These are phyloP conservation scores for Euleptes europaea DNA, from an alignment of 2,113 vertebrate genomes.

Conservation along the genomic window DNA sequence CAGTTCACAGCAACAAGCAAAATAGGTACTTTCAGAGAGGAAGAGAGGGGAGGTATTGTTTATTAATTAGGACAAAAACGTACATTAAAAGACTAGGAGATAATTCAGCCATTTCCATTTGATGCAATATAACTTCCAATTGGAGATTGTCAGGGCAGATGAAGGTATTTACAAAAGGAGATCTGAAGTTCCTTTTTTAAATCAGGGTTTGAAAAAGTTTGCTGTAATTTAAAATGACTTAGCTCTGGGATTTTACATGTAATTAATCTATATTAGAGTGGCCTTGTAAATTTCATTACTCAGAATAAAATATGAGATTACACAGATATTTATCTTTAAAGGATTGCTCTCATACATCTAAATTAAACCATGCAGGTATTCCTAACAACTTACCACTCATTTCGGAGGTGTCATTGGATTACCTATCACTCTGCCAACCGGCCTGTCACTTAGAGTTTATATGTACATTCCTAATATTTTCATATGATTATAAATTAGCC, in stretches of 20 bases:
- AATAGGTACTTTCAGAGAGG: neutral
- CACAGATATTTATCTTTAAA: slow-evolving; percentile 58
- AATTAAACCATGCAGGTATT: slow-evolving; percentile 61
- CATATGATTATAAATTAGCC: slow-evolving; percentile 33
- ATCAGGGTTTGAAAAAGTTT: slow-evolving; percentile 29
- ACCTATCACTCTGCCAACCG: slow-evolving; percentile 44
- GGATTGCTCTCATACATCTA: slow-evolving; percentile 44
- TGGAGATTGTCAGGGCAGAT: slow-evolving; percentile 26
- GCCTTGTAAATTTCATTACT: slow-evolving; percentile 41
- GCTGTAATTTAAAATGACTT: slow-evolving; percentile 50
- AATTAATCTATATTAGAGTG: slow-evolving; percentile 49
- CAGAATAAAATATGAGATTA: slow-evolving; percentile 55
- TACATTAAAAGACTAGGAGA: neutral
- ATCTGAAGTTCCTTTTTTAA: slow-evolving; percentile 2
- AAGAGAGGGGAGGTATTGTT: neutral
- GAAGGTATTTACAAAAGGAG: slow-evolving; percentile 42
- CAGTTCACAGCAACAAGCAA: neutral
- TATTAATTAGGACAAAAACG: neutral
- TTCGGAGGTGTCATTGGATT: slow-evolving; percentile 47
- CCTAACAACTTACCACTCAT: slow-evolving; percentile 55
- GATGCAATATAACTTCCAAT: slow-evolving; percentile 18
- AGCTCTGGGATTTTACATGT: slow-evolving; percentile 49
- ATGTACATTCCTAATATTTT: slow-evolving; percentile 24
- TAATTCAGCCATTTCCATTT: slow-evolving; percentile 2
- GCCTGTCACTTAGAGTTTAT: slow-evolving; percentile 46